Evolutionary conservation across 2,113 vertebrate genomes (phyloP), one percentile per base, ranked within the genome.

Genomic region (Jaculus jaculus): DNA sequence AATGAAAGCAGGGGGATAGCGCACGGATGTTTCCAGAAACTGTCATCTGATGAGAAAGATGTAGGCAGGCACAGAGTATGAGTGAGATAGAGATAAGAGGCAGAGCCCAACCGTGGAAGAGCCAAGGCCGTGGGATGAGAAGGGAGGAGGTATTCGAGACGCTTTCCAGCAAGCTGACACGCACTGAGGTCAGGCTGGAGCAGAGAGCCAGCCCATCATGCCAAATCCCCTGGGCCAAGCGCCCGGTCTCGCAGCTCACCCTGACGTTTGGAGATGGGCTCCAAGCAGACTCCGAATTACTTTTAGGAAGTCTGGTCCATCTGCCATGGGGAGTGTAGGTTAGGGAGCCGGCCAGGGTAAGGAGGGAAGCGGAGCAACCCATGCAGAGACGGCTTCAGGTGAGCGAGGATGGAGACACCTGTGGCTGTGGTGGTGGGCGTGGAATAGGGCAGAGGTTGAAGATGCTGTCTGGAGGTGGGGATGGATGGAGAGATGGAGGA

Each of bases 401-500:
- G 6, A 24, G 54, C 65, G 47, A 24, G 0, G 10, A 20, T 1
- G 37, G 2, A 63, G 16, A 32, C 0, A 30, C 5, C 15, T 17
- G 72, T 20, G 20, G 7, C 11, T 1, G 30, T n/a, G 34, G 26
- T 1, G 1, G 26, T 17, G 42, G n/a, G n/a, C n/a, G n/a, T n/a
- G 16, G 21, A 26, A 68, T 5, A 17, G 24, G 39, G n/a, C 11
- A 18, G 24, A 9, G 23, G 20, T 24, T 30, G 73, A n/a, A 2
- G 12, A 2, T 16, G 28, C 26, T 21, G 15, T 2, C 47, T 60
- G 24, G 54, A 84, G 42, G 12, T 51, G 34, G 8, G 32, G 32
- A 18, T 54, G 39, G 37, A 9, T 37, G 26, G 9, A 26, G 34
- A 20, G 61, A 6, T 5, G 12, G 26, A 20, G n/a, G n/a, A n/a